Conservation (phyloP, 1,140 invertebrate species). For the Trachelipus rathkii region DNA sequence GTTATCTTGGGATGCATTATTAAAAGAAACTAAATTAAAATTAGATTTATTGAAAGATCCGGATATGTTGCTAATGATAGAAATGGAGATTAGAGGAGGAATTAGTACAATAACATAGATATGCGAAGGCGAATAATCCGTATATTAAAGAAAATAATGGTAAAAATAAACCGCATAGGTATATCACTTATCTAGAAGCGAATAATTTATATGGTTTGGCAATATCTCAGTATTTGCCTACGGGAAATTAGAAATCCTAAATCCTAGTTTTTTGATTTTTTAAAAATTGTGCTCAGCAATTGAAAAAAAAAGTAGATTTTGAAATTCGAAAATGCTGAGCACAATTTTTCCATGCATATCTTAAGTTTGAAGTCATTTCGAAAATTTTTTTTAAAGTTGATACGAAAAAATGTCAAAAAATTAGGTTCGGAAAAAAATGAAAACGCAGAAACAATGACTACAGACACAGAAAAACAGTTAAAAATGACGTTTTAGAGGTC, state of each 20-base stretch:
- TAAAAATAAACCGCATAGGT: background rate
- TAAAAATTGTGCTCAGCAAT: too few species aligned
- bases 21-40: slow-evolving; percentile 16
- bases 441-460: too few species aligned
- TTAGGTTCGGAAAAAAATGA: too few species aligned
- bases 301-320: too few species aligned
- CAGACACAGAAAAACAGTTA: too few species aligned
- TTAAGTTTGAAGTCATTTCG: too few species aligned
- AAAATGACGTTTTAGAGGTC: too few species aligned
- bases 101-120: background rate
- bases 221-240: background rate
- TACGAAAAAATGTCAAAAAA: too few species aligned
- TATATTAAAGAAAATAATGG: background rate
- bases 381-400: too few species aligned
- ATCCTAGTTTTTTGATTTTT: too few species aligned
- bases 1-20: slow-evolving; percentile 9
- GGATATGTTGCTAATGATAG: background rate
- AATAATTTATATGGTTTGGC: slow-evolving; percentile 24
- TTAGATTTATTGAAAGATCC: background rate
- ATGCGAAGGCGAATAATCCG: slow-evolving; percentile 15
- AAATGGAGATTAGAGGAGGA: background rate
- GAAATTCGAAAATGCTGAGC: too few species aligned
- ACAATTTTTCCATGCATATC: too few species aligned
- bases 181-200: background rate
- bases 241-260: slow-evolving; percentile 12